These are phyloP conservation scores for Cephalophus harveyi DNA, from an alignment of 2,113 vertebrate genomes.

Conservation along the genomic window DNA sequence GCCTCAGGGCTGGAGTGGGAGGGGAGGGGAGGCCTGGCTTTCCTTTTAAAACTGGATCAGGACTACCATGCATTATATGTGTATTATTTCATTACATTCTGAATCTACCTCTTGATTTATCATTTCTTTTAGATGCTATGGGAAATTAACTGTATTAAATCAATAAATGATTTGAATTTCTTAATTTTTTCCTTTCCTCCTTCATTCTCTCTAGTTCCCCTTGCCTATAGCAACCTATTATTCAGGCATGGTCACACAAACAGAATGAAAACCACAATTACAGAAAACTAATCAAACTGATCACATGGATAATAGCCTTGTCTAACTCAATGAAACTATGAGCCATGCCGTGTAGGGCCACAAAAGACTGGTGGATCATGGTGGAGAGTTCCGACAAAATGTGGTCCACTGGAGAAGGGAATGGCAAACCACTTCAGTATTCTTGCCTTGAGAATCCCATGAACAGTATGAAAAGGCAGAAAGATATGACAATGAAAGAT, in stretches of 20 bases:
- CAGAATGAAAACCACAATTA: neutral
- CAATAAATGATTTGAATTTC: constrained; percentile 64
- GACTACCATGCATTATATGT: constrained; percentile 81
- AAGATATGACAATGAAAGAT: neutral
- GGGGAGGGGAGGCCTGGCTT: neutral
- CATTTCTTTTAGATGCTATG: constrained; percentile 78
- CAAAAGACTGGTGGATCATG: neutral
- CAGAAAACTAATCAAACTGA: neutral
- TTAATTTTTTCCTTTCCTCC: neutral
- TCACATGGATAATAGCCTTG: neutral
- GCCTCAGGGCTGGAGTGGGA: neutral
- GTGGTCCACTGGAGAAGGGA: neutral
- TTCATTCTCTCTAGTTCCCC: neutral
- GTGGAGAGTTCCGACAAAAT: neutral
- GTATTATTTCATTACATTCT: constrained; percentile 79
- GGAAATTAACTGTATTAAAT: constrained; percentile 85
- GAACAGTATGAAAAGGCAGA: neutral
- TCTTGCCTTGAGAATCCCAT: neutral
- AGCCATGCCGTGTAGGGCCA: neutral
- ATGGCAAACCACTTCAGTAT: neutral
- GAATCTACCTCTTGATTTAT: constrained; percentile 61
- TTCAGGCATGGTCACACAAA: neutral
- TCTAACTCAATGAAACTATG: neutral
- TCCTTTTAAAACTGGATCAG: constrained; percentile 75
- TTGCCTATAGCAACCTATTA: neutral